Percentiles rank a stretch among this genome's conserved stretches.
Conservation (phyloP, 2,113 vertebrate species). For the Mus pahari region DNA sequence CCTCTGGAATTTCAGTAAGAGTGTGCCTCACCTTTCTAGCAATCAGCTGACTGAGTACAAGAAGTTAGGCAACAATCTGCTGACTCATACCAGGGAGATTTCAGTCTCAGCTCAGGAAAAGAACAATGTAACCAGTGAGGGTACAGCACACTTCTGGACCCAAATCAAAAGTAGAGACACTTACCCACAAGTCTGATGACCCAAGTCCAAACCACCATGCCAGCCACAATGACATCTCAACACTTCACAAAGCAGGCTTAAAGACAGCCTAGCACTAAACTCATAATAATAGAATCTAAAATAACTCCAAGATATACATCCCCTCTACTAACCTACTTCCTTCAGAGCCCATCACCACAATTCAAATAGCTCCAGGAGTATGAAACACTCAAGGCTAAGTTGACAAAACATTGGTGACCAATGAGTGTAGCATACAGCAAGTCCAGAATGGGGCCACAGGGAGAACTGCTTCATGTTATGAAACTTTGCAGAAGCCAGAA, state of each 20-base stretch:
- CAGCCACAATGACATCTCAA: not conserved
- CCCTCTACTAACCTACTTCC: not conserved
- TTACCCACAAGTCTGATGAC: not conserved
- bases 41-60: not conserved
- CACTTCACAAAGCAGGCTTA: not conserved
- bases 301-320: not conserved
- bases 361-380: not conserved
- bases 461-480: not conserved
- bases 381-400: not conserved
- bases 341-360: not conserved
- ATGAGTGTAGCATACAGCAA: fast-evolving
- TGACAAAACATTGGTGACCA: not conserved
- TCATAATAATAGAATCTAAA: not conserved
- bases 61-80: not conserved
- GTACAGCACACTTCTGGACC: not conserved
- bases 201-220: not conserved
- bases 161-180: not conserved
- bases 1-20: not conserved
- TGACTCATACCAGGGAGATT: not conserved
- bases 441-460: fast-evolving
- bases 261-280: not conserved
- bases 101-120: not conserved
- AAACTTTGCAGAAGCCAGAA: not conserved
- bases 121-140: not conserved
- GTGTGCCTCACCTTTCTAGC: not conserved